Conservation (phyloP, 2,113 vertebrate species). For the Aspiorhynchus laticeps region DNA sequence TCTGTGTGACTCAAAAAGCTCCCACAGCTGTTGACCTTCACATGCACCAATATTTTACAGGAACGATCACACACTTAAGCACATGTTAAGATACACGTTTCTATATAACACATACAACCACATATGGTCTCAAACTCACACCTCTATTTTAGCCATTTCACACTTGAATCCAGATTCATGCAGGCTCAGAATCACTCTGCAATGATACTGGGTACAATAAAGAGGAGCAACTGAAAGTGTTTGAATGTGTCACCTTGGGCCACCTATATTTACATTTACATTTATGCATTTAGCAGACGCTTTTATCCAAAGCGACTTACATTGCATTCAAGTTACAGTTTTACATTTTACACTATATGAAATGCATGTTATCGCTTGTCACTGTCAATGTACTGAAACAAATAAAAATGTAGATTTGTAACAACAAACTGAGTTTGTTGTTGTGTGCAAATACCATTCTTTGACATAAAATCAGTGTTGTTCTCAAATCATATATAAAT, state of each 20-base stretch:
- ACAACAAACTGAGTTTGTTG: neutral
- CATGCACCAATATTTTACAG: neutral
- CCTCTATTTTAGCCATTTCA: neutral
- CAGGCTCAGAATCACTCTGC: slow-evolving; percentile 5
- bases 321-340: too few species aligned
- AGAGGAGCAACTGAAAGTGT: neutral
- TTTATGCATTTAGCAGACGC: too few species aligned
- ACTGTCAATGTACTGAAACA: neutral
- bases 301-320: too few species aligned
- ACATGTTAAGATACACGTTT: neutral
- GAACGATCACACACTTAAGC: neutral
- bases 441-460: neutral
- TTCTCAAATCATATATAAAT: neutral
- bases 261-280: too few species aligned
- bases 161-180: neutral
- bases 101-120: neutral
- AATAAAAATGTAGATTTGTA: neutral
- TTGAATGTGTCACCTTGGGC: neutral
- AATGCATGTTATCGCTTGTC: neutral
- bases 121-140: neutral
- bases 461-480: neutral
- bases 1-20: neutral
- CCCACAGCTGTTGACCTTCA: neutral
- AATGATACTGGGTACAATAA: neutral
- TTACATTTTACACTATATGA: too few species aligned